Percentiles rank a stretch among this genome's conserved stretches.
Evolutionary conservation across 1,140 invertebrate species (phyloP).

Genomic region (Cydia strobilella): DNA sequence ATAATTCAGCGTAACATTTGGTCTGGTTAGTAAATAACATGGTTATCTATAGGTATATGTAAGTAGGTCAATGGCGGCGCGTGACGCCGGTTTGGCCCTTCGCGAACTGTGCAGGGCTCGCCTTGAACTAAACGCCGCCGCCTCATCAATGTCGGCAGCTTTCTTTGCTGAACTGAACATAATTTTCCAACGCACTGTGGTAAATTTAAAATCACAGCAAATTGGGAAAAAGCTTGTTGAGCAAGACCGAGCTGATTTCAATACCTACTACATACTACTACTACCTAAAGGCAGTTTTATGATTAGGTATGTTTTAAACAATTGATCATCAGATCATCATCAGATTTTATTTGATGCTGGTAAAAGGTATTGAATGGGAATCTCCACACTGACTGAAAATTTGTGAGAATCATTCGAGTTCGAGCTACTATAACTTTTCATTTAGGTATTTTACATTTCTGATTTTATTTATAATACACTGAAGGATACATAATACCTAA

Average conservation of each 20-base stretch:
- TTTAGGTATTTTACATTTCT: too few relatives aligned
- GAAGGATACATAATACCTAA: too few relatives aligned
- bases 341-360: too few relatives aligned
- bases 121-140: constrained; percentile 68
- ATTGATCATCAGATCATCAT: too few relatives aligned
- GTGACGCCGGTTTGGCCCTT: constrained; percentile 76
- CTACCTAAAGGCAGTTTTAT: too few relatives aligned
- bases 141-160: constrained; percentile 53
- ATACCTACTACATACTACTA: too few relatives aligned
- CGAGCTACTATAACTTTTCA: too few relatives aligned
- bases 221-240: background rate
- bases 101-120: constrained; percentile 64
- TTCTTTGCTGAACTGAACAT: constrained; percentile 63
- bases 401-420: too few relatives aligned
- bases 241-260: background rate
- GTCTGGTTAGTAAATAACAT: constrained; percentile 5
- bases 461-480: too few relatives aligned
- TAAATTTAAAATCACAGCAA: background rate
- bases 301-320: too few relatives aligned
- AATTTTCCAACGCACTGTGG: constrained; percentile 54
- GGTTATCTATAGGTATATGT: constrained; percentile 51
- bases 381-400: too few relatives aligned
- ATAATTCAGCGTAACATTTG: background rate
- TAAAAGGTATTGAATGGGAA: too few relatives aligned
- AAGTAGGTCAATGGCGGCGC: constrained; percentile 77